Evolutionary conservation across 23 tunicate species (phyloP).

Genomic region (Halocynthia aurantium): DNA sequence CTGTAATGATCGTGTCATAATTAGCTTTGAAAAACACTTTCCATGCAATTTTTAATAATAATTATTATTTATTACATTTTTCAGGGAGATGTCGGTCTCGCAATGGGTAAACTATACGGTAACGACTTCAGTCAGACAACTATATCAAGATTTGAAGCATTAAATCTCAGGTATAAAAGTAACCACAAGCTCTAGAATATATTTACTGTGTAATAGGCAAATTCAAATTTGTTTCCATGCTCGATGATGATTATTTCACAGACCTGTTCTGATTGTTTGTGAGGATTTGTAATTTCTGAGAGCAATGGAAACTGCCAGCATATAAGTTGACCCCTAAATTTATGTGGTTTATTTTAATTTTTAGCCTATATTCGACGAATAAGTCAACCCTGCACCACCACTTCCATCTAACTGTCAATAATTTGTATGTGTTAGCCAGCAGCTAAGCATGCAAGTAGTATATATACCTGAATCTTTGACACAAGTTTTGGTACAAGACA

Average conservation of each 20-base stretch:
- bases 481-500: too few relatives aligned
- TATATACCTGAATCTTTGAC: too few relatives aligned
- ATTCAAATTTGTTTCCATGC: not conserved
- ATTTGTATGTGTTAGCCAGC: too few relatives aligned
- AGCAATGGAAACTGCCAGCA: not conserved
- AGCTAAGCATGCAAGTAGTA: too few relatives aligned
- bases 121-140: slow-evolving; percentile 97
- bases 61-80: slow-evolving; percentile 58
- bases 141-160: slow-evolving; percentile 95
- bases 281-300: slow-evolving; percentile 12
- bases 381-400: too few relatives aligned
- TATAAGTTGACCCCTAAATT: not conserved
- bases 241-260: slow-evolving; percentile 9
- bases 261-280: slow-evolving; percentile 9
- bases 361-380: too few relatives aligned
- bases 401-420: too few relatives aligned
- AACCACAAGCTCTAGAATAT: not conserved
- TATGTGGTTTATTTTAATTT: too few relatives aligned
- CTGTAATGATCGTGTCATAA: too few relatives aligned
- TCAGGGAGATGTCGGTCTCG: slow-evolving; percentile 93
- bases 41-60: slow-evolving; percentile 75
- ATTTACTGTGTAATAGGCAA: not conserved
- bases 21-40: slow-evolving; percentile 16
- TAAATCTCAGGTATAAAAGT: slow-evolving; percentile 68
- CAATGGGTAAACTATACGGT: slow-evolving; percentile 84